Conservation (phyloP, 2,797 vertebrate genomes). For the Semaprochilodus insignis region DNA sequence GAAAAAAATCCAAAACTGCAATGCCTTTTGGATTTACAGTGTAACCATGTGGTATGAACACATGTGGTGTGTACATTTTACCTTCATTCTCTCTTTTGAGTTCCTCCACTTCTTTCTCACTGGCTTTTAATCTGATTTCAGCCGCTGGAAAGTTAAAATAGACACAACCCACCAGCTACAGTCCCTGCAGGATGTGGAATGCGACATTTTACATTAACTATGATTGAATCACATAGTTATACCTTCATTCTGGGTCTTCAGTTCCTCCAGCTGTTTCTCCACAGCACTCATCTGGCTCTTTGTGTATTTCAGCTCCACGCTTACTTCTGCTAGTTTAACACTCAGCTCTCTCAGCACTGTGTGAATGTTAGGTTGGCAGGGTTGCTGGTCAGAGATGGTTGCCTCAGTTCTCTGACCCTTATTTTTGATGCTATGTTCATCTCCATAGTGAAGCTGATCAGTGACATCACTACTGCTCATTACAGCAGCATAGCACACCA, state of each 20-base stretch:
- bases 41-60: background rate
- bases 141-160: background rate
- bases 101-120: conserved; percentile 56
- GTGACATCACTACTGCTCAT: background rate
- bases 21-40: too few relatives aligned
- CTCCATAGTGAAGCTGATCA: background rate
- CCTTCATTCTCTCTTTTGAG: conserved; percentile 54
- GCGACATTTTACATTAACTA: too few relatives aligned
- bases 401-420: background rate
- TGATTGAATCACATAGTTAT: background rate
- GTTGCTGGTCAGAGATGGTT: background rate
- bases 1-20: too few relatives aligned
- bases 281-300: conserved; percentile 52
- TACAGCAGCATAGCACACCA: conserved; percentile 49
- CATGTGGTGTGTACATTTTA: background rate
- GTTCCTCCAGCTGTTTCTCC: conserved; percentile 30
- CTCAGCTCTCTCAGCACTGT: conserved; percentile 61
- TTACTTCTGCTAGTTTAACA: conserved; percentile 29
- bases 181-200: background rate
- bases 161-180: background rate
- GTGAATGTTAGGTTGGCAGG: conserved; percentile 37
- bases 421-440: conserved; percentile 32
- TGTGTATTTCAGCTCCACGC: conserved; percentile 51
- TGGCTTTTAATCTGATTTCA: conserved; percentile 26
- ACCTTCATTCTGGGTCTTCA: conserved; percentile 55